Evolutionary conservation across 1,140 invertebrate species (phyloP).

Genomic region (Ips nitidus): DNA sequence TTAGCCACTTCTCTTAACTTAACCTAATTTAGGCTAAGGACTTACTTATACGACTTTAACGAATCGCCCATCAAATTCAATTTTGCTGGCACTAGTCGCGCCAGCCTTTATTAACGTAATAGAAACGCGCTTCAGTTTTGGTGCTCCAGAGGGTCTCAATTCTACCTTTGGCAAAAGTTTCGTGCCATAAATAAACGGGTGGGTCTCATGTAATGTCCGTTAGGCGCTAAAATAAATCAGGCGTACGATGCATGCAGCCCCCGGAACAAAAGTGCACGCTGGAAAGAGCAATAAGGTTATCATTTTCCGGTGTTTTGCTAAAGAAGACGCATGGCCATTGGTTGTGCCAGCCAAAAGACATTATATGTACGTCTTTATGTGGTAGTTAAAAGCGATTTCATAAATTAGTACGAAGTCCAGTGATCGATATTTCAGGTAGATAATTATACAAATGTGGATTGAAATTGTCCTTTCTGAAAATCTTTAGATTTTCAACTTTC

Average conservation of each 20-base stretch:
- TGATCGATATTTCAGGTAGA: too few species aligned
- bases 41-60: neutral
- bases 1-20: neutral
- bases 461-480: too few species aligned
- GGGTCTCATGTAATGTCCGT: conserved; percentile 44
- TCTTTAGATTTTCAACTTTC: too few species aligned
- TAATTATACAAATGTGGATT: too few species aligned
- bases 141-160: conserved; percentile 12
- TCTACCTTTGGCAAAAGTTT: conserved; percentile 38
- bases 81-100: conserved; percentile 12
- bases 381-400: too few species aligned
- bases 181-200: conserved; percentile 41
- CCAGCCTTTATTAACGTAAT: neutral
- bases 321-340: conserved; percentile 44
- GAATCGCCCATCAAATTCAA: neutral
- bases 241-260: conserved; percentile 42
- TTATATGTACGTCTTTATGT: conserved; percentile 18
- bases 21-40: neutral
- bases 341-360: conserved; percentile 26
- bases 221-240: conserved; percentile 45
- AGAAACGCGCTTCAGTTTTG: neutral
- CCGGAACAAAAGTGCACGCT: conserved; percentile 40
- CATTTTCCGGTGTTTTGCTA: conserved; percentile 48
- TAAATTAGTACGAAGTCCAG: too few species aligned
- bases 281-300: conserved; percentile 48